Evolutionary conservation across 2,797 vertebrate genomes (phyloP).

Genomic region (Aulostomus chinensis): DNA sequence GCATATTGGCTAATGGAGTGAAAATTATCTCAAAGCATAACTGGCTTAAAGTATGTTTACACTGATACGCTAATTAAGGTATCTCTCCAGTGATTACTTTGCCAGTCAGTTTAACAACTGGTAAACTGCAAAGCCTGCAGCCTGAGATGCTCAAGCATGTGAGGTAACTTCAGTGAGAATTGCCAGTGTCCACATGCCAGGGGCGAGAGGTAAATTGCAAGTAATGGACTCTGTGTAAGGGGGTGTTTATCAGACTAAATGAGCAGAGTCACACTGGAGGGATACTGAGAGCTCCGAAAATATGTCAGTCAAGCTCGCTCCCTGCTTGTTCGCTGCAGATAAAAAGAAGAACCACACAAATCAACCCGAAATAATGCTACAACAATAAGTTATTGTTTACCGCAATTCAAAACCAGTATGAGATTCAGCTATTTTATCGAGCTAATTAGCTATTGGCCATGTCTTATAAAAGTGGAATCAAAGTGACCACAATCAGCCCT

Average conservation of each 20-base stretch:
- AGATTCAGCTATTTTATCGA: conserved; percentile 40
- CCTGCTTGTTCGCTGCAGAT: not conserved
- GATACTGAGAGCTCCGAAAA: conserved; percentile 25
- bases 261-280: conserved; percentile 55
- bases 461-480: conserved; percentile 56
- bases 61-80: conserved; percentile 59
- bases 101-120: conserved; percentile 51
- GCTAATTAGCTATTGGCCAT: conserved; percentile 52
- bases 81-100: conserved; percentile 62
- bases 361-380: conserved; percentile 24
- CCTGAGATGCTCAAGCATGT: conserved; percentile 29
- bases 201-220: conserved; percentile 68
- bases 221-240: conserved; percentile 65
- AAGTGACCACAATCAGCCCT: conserved; percentile 65
- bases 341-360: conserved; percentile 15
- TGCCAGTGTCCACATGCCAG: conserved; percentile 55
- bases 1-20: conserved; percentile 27
- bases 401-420: conserved; percentile 33
- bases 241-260: conserved; percentile 72
- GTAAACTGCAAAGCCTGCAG: conserved; percentile 41
- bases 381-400: conserved; percentile 46
- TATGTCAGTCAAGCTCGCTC: conserved; percentile 31
- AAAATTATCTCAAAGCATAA: conserved; percentile 44
- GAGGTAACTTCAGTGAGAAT: conserved; percentile 64
- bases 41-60: conserved; percentile 59